A percentile compares a stretch with the other conserved stretches of the same genome.
Evolutionary conservation across 2,888 invertebrate genomes (phyloP).

Genomic region (Drosophila fungiperda): DNA sequence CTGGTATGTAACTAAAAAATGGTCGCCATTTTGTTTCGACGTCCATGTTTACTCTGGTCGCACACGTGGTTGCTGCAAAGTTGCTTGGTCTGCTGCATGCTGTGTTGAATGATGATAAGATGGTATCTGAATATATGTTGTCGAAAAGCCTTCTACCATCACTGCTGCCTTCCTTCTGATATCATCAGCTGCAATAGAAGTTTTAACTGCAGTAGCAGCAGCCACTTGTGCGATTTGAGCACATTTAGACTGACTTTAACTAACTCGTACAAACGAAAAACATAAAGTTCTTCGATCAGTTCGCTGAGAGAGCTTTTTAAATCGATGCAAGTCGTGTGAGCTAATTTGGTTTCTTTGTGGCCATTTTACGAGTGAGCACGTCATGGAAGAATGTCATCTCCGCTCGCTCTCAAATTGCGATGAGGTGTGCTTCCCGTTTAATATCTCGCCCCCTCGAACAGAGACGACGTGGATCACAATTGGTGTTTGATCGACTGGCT

Average conservation of each 20-base stretch:
- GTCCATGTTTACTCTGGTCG: neutral
- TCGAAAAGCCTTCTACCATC: constrained; percentile 79
- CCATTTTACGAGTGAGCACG: constrained; percentile 81
- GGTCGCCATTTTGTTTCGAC: constrained; percentile 61
- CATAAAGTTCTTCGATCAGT: constrained; percentile 88
- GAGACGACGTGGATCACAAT: constrained; percentile 47
- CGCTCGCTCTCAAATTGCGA: constrained; percentile 87
- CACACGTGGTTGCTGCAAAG: constrained; percentile 56
- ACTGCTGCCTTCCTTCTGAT: constrained; percentile 85
- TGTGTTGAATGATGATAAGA: constrained; percentile 82
- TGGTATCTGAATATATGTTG: constrained; percentile 83
- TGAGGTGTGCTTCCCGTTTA: constrained; percentile 88
- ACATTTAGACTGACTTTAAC: constrained; percentile 35
- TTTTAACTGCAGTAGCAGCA: neutral
- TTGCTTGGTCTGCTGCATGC: constrained; percentile 9
- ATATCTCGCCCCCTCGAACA: constrained; percentile 70
- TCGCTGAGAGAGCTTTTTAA: constrained; percentile 88
- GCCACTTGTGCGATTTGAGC: constrained; percentile 15
- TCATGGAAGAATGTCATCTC: constrained; percentile 86
- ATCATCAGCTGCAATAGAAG: constrained; percentile 40
- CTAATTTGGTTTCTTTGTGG: constrained; percentile 52
- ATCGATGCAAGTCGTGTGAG: constrained; percentile 84
- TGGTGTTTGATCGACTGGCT: constrained; percentile 40
- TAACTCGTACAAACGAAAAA: constrained; percentile 56
- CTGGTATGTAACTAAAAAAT: constrained; percentile 90